Evolutionary conservation across 2,888 invertebrate genomes (phyloP), one percentile per base, ranked within the genome.

Genomic region (Caenorhabditis sp.): DNA sequence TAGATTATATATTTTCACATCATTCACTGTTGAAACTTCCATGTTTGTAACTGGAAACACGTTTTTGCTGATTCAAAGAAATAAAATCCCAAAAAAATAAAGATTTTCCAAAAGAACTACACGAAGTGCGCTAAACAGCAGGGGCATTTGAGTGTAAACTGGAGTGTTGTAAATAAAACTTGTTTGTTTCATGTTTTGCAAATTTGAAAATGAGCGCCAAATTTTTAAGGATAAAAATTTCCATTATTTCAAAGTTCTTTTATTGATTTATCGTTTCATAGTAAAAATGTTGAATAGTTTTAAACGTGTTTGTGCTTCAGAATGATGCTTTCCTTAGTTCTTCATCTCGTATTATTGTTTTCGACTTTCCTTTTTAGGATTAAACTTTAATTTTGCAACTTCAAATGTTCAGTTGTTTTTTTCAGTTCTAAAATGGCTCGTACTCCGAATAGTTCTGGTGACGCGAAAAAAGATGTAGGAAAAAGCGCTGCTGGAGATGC

Each of bases 1-100:
- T 54, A 99, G 91, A 90, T 97, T 97, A 88, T 97, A 99, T 77
- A 97, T 95, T 91, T 97, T 97, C 50, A 97, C 93, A 90, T 96
- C 93, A 90, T 97, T 97, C 67, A 94, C 85, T 12, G 71, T 76
- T 3, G 85, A 84, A 5, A 84, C 75, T 53, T 84, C 84, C 86
- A 86, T 86, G 57, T 27, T 20, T 36, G 26, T 26, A 38, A 12
- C 26, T 57, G 25, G 57, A 59, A 60, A 23, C 25, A 31, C 25
- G 12, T 20, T 53, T 53, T 52, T 31, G 1, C 38, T n/a, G n/a
- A n/a, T n/a, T n/a, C n/a, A 43, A 43, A 43, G 14, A 3, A 43
- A 17, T 43, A 43, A 14, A 43, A 12, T 43, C 43, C 43, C 17
- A 43, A 14, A 43, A 43, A 43, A 43, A 17, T 3, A 43, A 43